These are phyloP conservation scores for Engraulis encrasicolus DNA, from an alignment of 2,113 vertebrate species.

Conservation along the genomic window DNA sequence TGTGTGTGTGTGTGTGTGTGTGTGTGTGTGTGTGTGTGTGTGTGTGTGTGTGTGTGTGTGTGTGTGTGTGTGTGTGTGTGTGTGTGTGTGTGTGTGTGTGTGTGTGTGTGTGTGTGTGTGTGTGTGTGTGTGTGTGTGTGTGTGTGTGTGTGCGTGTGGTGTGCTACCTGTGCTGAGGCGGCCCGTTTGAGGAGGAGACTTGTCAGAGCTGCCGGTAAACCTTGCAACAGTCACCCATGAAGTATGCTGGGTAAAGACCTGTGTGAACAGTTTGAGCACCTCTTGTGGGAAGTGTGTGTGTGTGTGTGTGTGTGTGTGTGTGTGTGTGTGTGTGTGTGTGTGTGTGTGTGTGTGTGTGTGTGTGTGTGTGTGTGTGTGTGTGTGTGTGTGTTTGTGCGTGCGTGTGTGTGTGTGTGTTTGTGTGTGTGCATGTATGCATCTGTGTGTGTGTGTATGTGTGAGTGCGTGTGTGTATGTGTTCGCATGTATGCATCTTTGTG, in stretches of 20 bases:
- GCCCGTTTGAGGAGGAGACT: neutral
- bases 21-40: too few relatives aligned
- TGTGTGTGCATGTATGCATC: neutral
- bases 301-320: neutral
- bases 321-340: neutral
- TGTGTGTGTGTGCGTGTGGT: neutral
- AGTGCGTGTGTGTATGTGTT: neutral
- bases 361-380: neutral
- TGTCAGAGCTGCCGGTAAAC: conserved; percentile 1
- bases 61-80: too few relatives aligned
- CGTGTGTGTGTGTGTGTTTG: neutral
- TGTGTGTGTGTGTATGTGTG: neutral
- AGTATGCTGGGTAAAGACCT: neutral
- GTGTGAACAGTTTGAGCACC: neutral
- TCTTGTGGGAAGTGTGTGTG: neutral
- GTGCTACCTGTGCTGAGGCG: neutral
- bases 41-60: too few relatives aligned
- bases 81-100: too few relatives aligned
- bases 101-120: too few relatives aligned
- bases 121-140: too few relatives aligned
- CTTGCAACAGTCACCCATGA: neutral
- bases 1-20: too few relatives aligned
- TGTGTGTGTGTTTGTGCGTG: neutral
- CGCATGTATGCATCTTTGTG: neutral
- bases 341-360: neutral